phyloP scores from a whole-genome alignment of 2,888 invertebrate species.

The Papilio elwesi region DNA sequence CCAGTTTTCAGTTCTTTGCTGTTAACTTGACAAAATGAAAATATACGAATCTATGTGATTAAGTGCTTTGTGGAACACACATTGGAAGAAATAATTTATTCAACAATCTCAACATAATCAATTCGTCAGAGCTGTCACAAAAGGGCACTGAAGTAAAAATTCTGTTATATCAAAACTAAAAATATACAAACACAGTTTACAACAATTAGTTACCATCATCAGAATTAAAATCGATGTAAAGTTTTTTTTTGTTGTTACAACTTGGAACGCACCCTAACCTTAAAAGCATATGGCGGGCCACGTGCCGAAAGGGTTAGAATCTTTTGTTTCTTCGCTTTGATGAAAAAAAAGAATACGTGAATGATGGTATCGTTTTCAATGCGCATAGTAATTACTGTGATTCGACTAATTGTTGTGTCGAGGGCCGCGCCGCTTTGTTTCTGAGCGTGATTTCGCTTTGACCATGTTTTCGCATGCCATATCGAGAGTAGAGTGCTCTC shows the following conservation, averaged over 20 bases:
- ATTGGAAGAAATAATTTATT: no score
- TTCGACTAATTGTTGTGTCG: constrained; percentile 76
- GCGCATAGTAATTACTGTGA: constrained; percentile 75
- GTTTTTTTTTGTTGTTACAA: constrained; percentile 49
- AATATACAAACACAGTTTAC: no score
- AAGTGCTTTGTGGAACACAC: no score
- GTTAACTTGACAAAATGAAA: not conserved
- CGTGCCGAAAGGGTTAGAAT: constrained; percentile 72
- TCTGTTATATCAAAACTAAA: no score
- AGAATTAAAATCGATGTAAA: constrained; percentile 49
- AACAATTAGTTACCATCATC: constrained; percentile 6
- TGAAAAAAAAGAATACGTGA: constrained; percentile 59
- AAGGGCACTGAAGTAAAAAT: no score
- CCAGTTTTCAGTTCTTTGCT: not conserved
- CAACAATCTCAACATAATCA: no score
- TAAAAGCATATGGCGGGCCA: constrained; percentile 69
- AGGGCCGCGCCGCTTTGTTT: constrained; percentile 69
- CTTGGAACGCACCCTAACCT: constrained; percentile 55
- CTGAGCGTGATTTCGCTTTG: constrained; percentile 72
- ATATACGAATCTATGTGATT: no score
- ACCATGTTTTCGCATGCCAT: constrained; percentile 74
- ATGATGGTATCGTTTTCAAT: constrained; percentile 80
- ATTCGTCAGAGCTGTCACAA: no score
- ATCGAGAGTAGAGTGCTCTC: constrained; percentile 72
- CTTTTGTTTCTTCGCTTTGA: constrained; percentile 69